Conservation (phyloP, 2,888 invertebrate species). For the Carpatolechia fugitivella region DNA sequence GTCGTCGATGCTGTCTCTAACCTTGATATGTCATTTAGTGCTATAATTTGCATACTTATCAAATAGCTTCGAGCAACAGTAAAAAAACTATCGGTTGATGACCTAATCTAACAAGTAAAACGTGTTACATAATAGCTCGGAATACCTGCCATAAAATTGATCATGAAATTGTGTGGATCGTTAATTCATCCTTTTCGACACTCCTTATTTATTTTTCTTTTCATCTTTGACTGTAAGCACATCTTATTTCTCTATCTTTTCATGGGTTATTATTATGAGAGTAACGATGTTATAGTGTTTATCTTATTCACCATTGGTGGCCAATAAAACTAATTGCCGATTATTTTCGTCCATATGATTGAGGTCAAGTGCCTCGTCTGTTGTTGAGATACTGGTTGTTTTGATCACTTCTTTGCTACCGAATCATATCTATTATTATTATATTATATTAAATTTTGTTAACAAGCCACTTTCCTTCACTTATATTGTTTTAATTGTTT, state of each 20-base stretch:
- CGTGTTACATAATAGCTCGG: background rate
- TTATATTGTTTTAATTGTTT: too few species aligned
- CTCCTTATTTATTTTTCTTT: background rate
- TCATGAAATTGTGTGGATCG: background rate
- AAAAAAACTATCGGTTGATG: slow-evolving; percentile 8
- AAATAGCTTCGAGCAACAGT: background rate
- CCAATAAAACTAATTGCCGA: slow-evolving; percentile 54
- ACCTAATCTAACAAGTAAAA: slow-evolving; percentile 9
- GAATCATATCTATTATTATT: background rate
- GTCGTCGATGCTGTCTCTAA: background rate
- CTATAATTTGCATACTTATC: slow-evolving; percentile 11
- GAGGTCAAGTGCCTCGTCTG: slow-evolving; percentile 41
- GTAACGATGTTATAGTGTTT: slow-evolving; percentile 1
- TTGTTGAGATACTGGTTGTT: slow-evolving; percentile 22
- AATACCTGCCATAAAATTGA: background rate
- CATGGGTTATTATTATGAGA: background rate
- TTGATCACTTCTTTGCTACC: slow-evolving; percentile 1
- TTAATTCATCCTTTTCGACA: background rate
- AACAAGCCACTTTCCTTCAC: too few species aligned
- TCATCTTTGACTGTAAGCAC: background rate
- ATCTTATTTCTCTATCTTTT: slow-evolving; percentile 1
- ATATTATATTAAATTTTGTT: background rate
- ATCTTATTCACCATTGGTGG: slow-evolving; percentile 29
- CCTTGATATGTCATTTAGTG: slow-evolving; percentile 9
- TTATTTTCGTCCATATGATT: slow-evolving; percentile 45